Base-by-base conservation (phyloP, 2,113 vertebrate species). In the Ceyx melanurus region DNA sequence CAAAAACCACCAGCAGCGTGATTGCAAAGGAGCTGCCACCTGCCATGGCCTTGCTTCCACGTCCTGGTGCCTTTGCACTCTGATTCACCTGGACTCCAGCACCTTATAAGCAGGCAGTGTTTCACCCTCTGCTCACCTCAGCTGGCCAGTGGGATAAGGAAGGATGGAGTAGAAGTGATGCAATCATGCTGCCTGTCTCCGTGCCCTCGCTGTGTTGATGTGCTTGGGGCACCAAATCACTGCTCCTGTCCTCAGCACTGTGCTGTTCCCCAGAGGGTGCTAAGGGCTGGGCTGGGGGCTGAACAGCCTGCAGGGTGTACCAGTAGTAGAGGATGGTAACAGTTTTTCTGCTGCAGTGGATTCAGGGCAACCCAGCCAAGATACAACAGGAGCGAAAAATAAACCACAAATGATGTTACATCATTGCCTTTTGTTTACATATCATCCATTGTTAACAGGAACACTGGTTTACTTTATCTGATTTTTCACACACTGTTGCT, bases 111-210 rank as follows among this genome's bases (percentile, higher is more conserved):
- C 21, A 5, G 22, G 43, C 2, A 3, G 18, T 25, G 37, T 31
- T 72, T 33, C 54, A 53, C 17, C 17, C 35, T n/a, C 28, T 15
- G 43, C 80, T 64, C 1, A 0, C 28, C 48, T 51, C 0, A 0
- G 14, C 53, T 0, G 1, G 53, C 16, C 56, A 61, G 40, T 2
- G 0, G 56, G 82, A 56, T 31, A 2, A 0, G 54, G n/a, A 62
- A 25, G 25, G 37, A 54, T 29, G 40, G 58, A 25, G 29, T 12
- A 60, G 51, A 28, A 21, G 48, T 16, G 54, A 50, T 3, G 14
- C 40, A 31, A 6, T 26, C 1, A 2, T 9, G 20, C 50, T 46
- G 42, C n/a, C 58, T 0, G 0, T 43, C 19, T 40, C 57, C 4
- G 1, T 62, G 31, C 21, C 54, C 60, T 73, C 16, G 6, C 65